phyloP scores from a whole-genome alignment of 2,888 invertebrate species.

The Steromphala cineraria region DNA sequence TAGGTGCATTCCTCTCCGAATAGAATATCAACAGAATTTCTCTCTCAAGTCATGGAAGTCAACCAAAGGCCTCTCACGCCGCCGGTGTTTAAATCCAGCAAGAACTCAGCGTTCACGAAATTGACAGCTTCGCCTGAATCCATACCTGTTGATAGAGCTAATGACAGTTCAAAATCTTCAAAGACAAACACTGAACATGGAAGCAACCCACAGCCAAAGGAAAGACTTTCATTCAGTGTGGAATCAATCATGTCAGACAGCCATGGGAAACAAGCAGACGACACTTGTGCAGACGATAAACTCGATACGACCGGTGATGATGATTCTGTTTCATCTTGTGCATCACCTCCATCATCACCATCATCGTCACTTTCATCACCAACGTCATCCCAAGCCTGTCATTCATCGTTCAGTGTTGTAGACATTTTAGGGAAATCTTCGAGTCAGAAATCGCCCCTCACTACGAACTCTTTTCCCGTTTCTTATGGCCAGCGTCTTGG shows the following conservation, averaged over 20 bases:
- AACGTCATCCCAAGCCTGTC: constrained; percentile 29
- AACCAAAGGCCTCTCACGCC: background rate
- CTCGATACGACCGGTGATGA: background rate
- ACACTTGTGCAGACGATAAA: background rate
- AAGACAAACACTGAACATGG: background rate
- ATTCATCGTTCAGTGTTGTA: constrained; percentile 53
- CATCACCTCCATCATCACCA: constrained; percentile 6
- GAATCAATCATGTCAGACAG: constrained; percentile 15
- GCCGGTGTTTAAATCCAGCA: constrained; percentile 25
- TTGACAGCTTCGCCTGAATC: constrained; percentile 20
- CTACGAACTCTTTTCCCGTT: background rate
- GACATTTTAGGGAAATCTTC: constrained; percentile 45
- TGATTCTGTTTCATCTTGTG: constrained; percentile 11
- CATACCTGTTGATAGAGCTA: background rate
- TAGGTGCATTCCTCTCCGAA: background rate
- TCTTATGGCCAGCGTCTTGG: constrained; percentile 16
- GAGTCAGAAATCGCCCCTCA: background rate
- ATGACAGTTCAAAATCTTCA: background rate
- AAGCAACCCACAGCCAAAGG: background rate
- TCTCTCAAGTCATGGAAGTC: background rate
- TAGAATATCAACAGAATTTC: no score
- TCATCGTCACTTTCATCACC: constrained; percentile 18
- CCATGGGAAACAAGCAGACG: background rate
- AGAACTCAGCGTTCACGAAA: constrained; percentile 42
- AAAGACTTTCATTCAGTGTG: constrained; percentile 14